Conservation (phyloP, 2,888 invertebrate genomes). For the Phyto melanocephala region DNA sequence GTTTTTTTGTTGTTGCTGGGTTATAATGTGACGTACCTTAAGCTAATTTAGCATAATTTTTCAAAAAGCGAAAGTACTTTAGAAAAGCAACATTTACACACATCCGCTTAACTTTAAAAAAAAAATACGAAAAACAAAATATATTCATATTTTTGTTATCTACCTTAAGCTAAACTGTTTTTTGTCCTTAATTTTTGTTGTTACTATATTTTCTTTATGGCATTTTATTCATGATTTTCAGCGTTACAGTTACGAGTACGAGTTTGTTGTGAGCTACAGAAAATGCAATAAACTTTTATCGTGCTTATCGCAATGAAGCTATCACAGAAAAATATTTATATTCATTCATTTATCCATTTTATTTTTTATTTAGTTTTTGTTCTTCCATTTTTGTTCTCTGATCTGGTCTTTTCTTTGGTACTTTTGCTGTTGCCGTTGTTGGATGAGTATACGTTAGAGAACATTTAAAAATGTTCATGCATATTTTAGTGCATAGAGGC, state of each 20-base stretch:
- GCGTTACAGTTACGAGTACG: neutral
- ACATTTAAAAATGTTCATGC: conserved; percentile 55
- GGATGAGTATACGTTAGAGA: conserved; percentile 2
- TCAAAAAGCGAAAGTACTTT: conserved; percentile 57
- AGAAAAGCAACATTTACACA: conserved; percentile 11
- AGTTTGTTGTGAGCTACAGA: conserved; percentile 41
- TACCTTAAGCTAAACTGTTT: conserved; percentile 51
- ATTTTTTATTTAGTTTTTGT: too few species aligned
- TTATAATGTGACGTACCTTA: conserved; percentile 56
- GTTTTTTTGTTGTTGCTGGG: conserved; percentile 46
- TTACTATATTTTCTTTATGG: conserved; percentile 23
- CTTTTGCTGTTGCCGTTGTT: neutral
- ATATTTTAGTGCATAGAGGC: conserved; percentile 59
- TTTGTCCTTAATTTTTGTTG: neutral
- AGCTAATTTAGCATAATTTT: conserved; percentile 63
- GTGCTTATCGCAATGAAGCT: conserved; percentile 61
- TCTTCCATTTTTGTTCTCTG: neutral
- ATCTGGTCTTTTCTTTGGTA: neutral
- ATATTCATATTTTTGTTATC: conserved; percentile 44
- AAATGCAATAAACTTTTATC: conserved; percentile 63
- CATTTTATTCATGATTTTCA: conserved; percentile 19
- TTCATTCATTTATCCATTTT: conserved; percentile 18
- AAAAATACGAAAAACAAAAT: too few species aligned
- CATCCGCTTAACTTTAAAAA: neutral
- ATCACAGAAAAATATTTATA: conserved; percentile 61